phyloP scores from a whole-genome alignment of 2,888 invertebrate genomes.

The Drosophila neotestacea region DNA sequence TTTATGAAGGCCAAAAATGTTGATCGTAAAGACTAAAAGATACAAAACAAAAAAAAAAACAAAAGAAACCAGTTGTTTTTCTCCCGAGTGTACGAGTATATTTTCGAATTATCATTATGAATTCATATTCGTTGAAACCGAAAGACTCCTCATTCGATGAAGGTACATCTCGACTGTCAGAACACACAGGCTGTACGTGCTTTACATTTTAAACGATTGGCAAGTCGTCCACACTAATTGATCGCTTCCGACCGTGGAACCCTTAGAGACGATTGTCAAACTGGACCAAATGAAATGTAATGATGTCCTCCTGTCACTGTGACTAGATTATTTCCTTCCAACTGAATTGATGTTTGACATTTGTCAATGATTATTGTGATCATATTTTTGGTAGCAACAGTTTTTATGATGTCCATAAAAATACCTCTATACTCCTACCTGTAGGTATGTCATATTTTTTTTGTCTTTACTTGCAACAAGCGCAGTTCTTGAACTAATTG shows the following conservation, averaged over 20 bases:
- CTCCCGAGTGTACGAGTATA: conserved; percentile 11
- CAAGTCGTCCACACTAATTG: conserved; percentile 83
- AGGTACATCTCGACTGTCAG: conserved; percentile 63
- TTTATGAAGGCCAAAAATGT: conserved; percentile 80
- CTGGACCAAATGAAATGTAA: conserved; percentile 69
- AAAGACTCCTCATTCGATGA: conserved; percentile 33
- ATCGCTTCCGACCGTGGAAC: conserved; percentile 78
- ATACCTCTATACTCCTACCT: conserved; percentile 9
- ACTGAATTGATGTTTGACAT: conserved; percentile 50
- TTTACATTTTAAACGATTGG: conserved; percentile 82
- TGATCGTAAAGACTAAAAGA: conserved; percentile 41
- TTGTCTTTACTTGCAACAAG: background rate
- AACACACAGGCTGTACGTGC: conserved; percentile 85
- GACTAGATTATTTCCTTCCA: conserved; percentile 67
- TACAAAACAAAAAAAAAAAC: conserved; percentile 11
- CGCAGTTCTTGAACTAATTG: conserved; percentile 17
- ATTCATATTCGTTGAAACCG: conserved; percentile 71
- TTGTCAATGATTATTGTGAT: conserved; percentile 60
- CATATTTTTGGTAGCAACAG: conserved; percentile 31
- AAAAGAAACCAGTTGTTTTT: conserved; percentile 60
- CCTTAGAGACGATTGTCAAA: conserved; percentile 57
- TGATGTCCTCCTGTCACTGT: conserved; percentile 66
- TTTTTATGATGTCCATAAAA: conserved; percentile 14
- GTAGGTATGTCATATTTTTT: conserved; percentile 7
- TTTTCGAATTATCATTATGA: conserved; percentile 70